Base-by-base conservation (phyloP, 2,888 invertebrate species). In the Priocnemis perturbator region DNA sequence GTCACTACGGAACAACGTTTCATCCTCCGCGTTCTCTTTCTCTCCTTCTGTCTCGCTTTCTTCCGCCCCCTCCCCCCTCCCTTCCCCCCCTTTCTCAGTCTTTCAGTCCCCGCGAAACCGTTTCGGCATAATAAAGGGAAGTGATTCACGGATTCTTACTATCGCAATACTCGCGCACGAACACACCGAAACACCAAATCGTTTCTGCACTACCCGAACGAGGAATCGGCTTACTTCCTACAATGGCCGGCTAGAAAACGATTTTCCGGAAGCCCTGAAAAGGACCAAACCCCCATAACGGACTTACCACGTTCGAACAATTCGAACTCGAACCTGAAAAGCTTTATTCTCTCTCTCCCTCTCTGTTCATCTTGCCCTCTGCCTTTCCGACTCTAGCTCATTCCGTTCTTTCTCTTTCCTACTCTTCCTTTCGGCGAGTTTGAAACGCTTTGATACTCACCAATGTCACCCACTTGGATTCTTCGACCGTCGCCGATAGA, bases 211-310 rank as follows among this genome's bases (percentile, higher is more conserved):
- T 81, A 80, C 74, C 73, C 76, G 65, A 71, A 71, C 60, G 69
- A 74, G 76, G 70, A 81, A 81, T 81, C 81, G 81, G 81, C 81
- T 81, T 81, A 81, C 68, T 45, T 9, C 60, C 69, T 70, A 78
- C 80, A 81, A 80, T 80, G 70, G 69, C 53, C 52, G 60, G 62
- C 67, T 67, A 70, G 69, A 78, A 75, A 78, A 78, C 78, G 77
- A 78, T 78, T 78, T 78, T 69, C 72, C 69, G 52, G 47, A 50
- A 66, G 50, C 63, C 60, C 60, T 74, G 68, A 74, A 78, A 78
- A 69, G 77, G 72, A 62, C 74, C 68, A 69, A 74, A 68, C 71
- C 74, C 64, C 70, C 68, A 70, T 78, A 78, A 78, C 78, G 69
- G 78, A 77, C 78, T 78, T 78, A 77, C 78, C 74, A 74, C 78